A percentile compares a stretch with the other conserved stretches of the same genome.
phyloP scores from a whole-genome alignment of 2,113 vertebrate genomes.

The Puma concolor region DNA sequence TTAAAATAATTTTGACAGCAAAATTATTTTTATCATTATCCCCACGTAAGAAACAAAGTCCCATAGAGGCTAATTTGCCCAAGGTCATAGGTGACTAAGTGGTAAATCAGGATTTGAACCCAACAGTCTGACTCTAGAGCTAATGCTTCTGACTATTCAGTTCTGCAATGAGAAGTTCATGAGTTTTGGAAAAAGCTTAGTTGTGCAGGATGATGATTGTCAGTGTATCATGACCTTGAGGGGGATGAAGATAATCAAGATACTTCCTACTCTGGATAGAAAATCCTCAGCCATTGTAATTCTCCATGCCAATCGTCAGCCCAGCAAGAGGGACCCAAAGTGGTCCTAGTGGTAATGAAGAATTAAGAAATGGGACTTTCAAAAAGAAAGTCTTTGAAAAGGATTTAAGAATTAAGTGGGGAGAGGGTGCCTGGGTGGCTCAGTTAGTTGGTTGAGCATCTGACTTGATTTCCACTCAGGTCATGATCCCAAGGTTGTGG shows the following conservation, averaged over 20 bases:
- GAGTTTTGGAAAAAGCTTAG: neutral
- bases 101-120: neutral
- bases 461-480: too few species aligned
- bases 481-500: too few species aligned
- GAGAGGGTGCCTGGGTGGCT: too few species aligned
- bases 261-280: neutral
- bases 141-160: neutral
- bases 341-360: neutral
- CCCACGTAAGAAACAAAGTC: neutral
- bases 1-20: neutral
- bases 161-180: neutral
- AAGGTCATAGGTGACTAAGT: neutral
- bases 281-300: neutral
- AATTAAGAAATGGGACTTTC: neutral
- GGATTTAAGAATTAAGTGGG: neutral
- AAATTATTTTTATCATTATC: neutral
- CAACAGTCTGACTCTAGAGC: neutral
- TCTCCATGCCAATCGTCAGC: neutral
- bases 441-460: too few species aligned
- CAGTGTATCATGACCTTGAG: neutral
- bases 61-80: neutral
- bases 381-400: neutral
- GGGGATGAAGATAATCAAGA: neutral
- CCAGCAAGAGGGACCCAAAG: neutral
- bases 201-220: neutral